Percentiles rank a stretch among this genome's conserved stretches.
phyloP scores from a whole-genome alignment of 2,888 invertebrate genomes.

The Synanthedon myopaeformis region DNA sequence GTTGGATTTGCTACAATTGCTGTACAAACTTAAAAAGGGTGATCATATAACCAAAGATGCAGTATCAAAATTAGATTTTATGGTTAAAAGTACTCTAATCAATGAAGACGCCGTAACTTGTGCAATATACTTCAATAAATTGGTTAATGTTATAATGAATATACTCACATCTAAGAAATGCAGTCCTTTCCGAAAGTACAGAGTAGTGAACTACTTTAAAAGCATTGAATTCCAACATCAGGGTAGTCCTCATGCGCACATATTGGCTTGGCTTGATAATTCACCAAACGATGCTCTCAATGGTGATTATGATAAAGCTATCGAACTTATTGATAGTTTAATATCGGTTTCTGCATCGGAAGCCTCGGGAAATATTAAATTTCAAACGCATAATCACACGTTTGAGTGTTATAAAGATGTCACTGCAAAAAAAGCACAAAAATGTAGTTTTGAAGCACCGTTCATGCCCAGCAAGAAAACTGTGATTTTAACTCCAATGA shows the following conservation, averaged over 20 bases:
- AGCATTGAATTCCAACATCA: slow-evolving; percentile 31
- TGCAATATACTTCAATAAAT: slow-evolving; percentile 27
- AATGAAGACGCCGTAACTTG: slow-evolving; percentile 27
- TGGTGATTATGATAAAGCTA: slow-evolving; percentile 15
- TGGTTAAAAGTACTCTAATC: slow-evolving; percentile 15
- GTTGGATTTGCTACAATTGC: slow-evolving; percentile 20
- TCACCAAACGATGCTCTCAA: slow-evolving; percentile 16
- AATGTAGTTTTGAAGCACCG: slow-evolving; percentile 25
- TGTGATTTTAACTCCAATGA: slow-evolving; percentile 19
- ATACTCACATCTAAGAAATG: slow-evolving; percentile 20
- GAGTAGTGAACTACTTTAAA: slow-evolving; percentile 22
- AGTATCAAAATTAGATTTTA: slow-evolving; percentile 11
- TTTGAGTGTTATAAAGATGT: slow-evolving; percentile 21
- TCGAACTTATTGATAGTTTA: slow-evolving; percentile 18
- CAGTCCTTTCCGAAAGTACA: slow-evolving; percentile 27
- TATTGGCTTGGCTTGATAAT: slow-evolving; percentile 30
- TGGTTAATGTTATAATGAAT: slow-evolving; percentile 20
- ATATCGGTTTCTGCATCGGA: slow-evolving; percentile 19
- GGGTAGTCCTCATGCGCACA: slow-evolving; percentile 29
- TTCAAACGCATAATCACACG: slow-evolving; percentile 22
- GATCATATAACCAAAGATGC: slow-evolving; percentile 14
- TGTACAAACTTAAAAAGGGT: slow-evolving; percentile 23
- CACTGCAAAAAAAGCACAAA: slow-evolving; percentile 13
- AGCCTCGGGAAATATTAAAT: slow-evolving; percentile 21
- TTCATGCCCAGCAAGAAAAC: slow-evolving; percentile 20